Evolutionary conservation across 2,888 invertebrate species (phyloP).

Genomic region (Galeruca laticollis): DNA sequence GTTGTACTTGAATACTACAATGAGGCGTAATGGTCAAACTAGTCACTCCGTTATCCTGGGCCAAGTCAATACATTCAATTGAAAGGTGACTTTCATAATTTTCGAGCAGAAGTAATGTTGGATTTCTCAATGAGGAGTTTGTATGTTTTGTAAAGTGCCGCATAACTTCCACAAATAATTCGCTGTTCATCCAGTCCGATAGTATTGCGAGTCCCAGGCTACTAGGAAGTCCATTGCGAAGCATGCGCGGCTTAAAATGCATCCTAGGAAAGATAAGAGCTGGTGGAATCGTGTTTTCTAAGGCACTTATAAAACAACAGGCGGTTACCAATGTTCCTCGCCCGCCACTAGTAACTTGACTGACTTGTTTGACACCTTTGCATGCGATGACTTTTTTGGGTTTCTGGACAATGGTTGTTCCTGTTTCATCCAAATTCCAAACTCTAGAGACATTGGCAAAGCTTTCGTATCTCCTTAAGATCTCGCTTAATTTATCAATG

Average conservation of each 20-base stretch:
- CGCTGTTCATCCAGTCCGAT: too few relatives aligned
- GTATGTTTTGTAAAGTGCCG: too few relatives aligned
- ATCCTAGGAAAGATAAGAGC: too few relatives aligned
- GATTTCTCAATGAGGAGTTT: not conserved
- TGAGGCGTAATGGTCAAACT: slow-evolving; percentile 51
- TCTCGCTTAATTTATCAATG: too few relatives aligned
- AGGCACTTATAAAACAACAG: too few relatives aligned
- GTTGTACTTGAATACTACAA: slow-evolving; percentile 61
- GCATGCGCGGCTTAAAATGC: too few relatives aligned
- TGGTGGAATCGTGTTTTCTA: too few relatives aligned
- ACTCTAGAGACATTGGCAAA: slow-evolving; percentile 4
- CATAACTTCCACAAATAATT: too few relatives aligned
- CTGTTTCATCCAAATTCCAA: slow-evolving; percentile 7
- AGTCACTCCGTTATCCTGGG: too few relatives aligned
- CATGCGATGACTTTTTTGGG: not conserved
- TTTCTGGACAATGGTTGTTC: slow-evolving; percentile 4
- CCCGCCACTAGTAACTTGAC: not conserved
- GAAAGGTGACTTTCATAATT: slow-evolving; percentile 45
- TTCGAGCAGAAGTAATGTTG: slow-evolving; percentile 11
- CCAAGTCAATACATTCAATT: slow-evolving; percentile 24
- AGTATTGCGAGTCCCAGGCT: too few relatives aligned
- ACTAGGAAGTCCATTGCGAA: too few relatives aligned
- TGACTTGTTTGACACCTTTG: slow-evolving; percentile 15
- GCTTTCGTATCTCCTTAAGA: not conserved
- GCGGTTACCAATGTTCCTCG: not conserved